phyloP scores from a whole-genome alignment of 2,113 vertebrate species.

The Carlito syrichta region DNA sequence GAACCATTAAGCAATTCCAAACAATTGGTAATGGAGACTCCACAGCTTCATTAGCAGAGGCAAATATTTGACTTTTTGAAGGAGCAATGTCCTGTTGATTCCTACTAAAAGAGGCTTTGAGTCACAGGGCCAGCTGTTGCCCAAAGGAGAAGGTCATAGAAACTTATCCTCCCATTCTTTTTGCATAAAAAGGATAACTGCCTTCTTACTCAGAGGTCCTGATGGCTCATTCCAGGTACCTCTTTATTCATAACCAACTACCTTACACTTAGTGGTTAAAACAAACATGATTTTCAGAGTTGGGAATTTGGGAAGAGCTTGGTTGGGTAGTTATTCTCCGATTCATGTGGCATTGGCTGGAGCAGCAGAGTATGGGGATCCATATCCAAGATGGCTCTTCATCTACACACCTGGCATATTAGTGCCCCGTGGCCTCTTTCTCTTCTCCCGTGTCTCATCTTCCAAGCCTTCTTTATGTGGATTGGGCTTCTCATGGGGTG shows the following conservation, averaged over 20 bases:
- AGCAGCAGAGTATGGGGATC: background rate
- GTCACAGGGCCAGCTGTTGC: background rate
- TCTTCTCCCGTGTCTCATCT: background rate
- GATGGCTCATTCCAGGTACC: background rate
- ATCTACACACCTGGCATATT: background rate
- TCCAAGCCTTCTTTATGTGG: background rate
- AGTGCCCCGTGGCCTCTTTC: background rate
- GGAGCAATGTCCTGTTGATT: slow-evolving; percentile 7
- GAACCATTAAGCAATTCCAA: slow-evolving; percentile 59
- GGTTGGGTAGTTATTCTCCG: background rate
- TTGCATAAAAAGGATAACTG: background rate
- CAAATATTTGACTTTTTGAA: slow-evolving; percentile 69
- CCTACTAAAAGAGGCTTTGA: background rate
- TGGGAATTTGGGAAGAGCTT: background rate
- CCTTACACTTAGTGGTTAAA: background rate
- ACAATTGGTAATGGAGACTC: slow-evolving; percentile 16
- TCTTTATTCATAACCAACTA: background rate
- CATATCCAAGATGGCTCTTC: background rate
- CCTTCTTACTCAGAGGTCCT: background rate
- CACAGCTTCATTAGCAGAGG: slow-evolving; percentile 27
- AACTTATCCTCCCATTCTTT: background rate
- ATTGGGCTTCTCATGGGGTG: background rate
- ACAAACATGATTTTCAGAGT: background rate
- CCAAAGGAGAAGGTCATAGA: background rate
- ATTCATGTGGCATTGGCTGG: background rate